Percentiles rank a stretch among this genome's conserved stretches.
Evolutionary conservation across 1,140 invertebrate species (phyloP).

Genomic region (Rhyacophila brunnea): DNA sequence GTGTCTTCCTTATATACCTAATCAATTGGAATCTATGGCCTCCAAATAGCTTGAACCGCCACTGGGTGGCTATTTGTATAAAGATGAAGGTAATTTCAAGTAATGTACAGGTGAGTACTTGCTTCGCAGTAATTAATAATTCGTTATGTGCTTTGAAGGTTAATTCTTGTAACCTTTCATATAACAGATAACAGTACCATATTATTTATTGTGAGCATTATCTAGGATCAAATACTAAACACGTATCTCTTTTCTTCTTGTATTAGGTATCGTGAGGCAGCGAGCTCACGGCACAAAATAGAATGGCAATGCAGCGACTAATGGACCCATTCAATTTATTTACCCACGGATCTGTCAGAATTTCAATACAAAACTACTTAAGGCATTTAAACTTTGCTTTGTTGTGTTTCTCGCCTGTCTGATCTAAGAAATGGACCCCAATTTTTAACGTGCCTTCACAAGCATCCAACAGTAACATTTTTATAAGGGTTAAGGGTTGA

Average conservation of each 20-base stretch:
- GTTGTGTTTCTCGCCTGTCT: conserved; percentile 33
- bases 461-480: background rate
- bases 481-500: conserved; percentile 6
- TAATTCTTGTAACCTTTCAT: too few species aligned
- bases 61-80: too few species aligned
- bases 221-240: too few species aligned
- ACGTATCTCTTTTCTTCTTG: background rate
- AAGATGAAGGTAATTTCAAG: too few species aligned
- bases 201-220: too few species aligned
- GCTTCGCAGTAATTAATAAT: too few species aligned
- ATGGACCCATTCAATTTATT: conserved; percentile 35
- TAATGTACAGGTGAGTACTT: too few species aligned
- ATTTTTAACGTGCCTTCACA: background rate
- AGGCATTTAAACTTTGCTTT: conserved; percentile 27
- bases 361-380: conserved; percentile 35
- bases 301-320: conserved; percentile 22
- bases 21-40: too few species aligned
- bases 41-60: too few species aligned
- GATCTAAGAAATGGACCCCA: conserved; percentile 10
- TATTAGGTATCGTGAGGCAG: background rate
- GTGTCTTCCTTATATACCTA: too few species aligned
- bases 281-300: background rate
- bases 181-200: too few species aligned
- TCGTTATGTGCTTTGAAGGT: too few species aligned
- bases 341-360: conserved; percentile 34